Evolutionary conservation across 2,797 vertebrate genomes (phyloP).

Genomic region (Crenuchus spilurus): DNA sequence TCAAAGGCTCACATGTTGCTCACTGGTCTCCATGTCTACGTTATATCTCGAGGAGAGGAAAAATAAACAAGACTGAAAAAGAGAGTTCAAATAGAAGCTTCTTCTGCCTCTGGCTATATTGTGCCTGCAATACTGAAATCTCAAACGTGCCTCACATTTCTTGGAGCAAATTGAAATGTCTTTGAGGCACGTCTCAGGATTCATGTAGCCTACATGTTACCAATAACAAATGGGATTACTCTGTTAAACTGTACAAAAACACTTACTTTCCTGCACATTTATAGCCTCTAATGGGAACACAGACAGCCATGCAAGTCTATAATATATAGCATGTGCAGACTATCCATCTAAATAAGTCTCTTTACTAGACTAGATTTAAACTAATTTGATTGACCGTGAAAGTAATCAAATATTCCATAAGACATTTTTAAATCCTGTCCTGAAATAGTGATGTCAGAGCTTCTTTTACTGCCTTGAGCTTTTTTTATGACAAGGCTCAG

Average conservation of each 20-base stretch:
- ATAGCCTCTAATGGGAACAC: not conserved
- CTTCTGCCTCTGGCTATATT: slow-evolving; percentile 18
- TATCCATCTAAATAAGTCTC: no score
- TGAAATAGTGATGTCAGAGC: not conserved
- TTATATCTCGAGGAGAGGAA: slow-evolving; percentile 23
- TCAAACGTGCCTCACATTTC: not conserved
- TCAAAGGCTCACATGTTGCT: slow-evolving; percentile 20
- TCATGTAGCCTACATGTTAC: no score
- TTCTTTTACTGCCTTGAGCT: not conserved
- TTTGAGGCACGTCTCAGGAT: not conserved
- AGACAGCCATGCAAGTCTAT: no score
- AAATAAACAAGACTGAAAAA: not conserved
- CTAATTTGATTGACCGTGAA: slow-evolving; percentile 18
- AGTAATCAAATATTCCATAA: slow-evolving; percentile 34
- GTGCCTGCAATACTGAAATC: slow-evolving; percentile 11
- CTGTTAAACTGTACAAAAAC: no score
- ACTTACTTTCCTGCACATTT: no score
- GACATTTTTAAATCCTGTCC: not conserved
- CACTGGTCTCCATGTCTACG: slow-evolving; percentile 9
- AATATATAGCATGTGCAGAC: no score
- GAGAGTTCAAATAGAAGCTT: not conserved
- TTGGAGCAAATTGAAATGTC: not conserved
- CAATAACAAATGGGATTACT: no score
- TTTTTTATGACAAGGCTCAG: not conserved
- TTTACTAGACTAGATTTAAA: slow-evolving; percentile 7